These are phyloP conservation scores for Euspilapteryx auroguttella DNA, from an alignment of 2,888 invertebrate species.

Conservation along the genomic window DNA sequence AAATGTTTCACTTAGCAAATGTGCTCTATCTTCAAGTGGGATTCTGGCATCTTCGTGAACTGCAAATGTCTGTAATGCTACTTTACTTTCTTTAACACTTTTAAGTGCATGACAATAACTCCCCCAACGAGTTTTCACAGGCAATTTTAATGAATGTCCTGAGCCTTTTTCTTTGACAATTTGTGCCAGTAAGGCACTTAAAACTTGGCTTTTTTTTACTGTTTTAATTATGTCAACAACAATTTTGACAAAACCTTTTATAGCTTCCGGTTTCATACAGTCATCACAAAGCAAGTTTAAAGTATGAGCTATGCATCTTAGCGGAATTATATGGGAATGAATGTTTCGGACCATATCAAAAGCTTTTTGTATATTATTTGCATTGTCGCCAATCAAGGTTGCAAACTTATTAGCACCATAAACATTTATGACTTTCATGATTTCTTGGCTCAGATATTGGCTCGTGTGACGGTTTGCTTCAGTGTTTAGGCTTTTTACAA, in stretches of 20 bases:
- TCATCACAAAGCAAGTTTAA: slow-evolving; percentile 8
- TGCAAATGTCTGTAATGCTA: slow-evolving; percentile 9
- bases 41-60: slow-evolving; percentile 9
- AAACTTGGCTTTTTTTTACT: slow-evolving; percentile 7
- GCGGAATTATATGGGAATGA: slow-evolving; percentile 5
- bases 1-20: slow-evolving; percentile 9
- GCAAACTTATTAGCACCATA: slow-evolving; percentile 8
- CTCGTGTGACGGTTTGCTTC: slow-evolving; percentile 6
- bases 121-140: slow-evolving; percentile 9
- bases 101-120: slow-evolving; percentile 10
- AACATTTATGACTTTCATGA: slow-evolving; percentile 6
- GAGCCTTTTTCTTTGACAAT: slow-evolving; percentile 10
- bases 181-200: slow-evolving; percentile 8
- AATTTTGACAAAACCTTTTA: slow-evolving; percentile 4
- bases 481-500: slow-evolving; percentile 8
- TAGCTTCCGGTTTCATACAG: slow-evolving; percentile 4
- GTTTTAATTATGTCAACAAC: slow-evolving; percentile 6
- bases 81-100: slow-evolving; percentile 8
- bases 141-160: slow-evolving; percentile 10
- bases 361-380: slow-evolving; percentile 9
- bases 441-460: slow-evolving; percentile 8
- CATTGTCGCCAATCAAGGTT: slow-evolving; percentile 9
- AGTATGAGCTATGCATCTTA: slow-evolving; percentile 8
- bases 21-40: slow-evolving; percentile 7
- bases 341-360: slow-evolving; percentile 6